These are phyloP conservation scores for Pyrocephalus nanus DNA, from an alignment of 2,797 vertebrate species.

Conservation along the genomic window DNA sequence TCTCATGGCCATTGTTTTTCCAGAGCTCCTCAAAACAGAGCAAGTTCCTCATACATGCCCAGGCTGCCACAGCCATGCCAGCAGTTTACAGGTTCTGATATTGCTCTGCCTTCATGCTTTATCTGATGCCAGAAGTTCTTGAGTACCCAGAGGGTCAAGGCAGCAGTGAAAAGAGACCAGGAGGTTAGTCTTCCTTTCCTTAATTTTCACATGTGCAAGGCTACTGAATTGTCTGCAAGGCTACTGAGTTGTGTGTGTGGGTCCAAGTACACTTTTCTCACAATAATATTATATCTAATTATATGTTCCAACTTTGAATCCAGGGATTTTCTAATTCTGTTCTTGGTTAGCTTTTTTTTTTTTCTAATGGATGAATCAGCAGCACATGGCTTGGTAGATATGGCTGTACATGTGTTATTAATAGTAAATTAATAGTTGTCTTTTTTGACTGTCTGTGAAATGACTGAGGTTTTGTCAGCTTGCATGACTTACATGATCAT, in stretches of 20 bases:
- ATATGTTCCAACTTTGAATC: not conserved
- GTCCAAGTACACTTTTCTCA: not conserved
- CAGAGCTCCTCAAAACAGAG: not conserved
- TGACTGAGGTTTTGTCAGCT: slow-evolving; percentile 8
- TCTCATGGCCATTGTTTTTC: not conserved
- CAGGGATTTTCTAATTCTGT: not conserved
- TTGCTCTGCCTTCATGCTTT: not conserved
- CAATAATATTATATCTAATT: not conserved
- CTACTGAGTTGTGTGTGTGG: not conserved
- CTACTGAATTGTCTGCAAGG: not conserved
- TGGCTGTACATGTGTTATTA: slow-evolving; percentile 19
- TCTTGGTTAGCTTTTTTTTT: not conserved
- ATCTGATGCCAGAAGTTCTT: not conserved
- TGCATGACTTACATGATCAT: not conserved
- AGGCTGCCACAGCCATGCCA: not conserved
- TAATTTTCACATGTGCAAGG: not conserved
- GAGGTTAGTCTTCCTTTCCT: not conserved
- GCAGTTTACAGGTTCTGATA: not conserved
- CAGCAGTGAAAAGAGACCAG: not conserved
- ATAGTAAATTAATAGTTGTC: slow-evolving; percentile 5
- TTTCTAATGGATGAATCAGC: slow-evolving; percentile 2
- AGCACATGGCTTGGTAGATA: not conserved
- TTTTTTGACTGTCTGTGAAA: slow-evolving; percentile 18
- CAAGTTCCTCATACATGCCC: not conserved
- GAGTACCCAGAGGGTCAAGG: not conserved